Base-by-base conservation (phyloP, 2,113 vertebrate genomes). In the Patagioenas fasciata region DNA sequence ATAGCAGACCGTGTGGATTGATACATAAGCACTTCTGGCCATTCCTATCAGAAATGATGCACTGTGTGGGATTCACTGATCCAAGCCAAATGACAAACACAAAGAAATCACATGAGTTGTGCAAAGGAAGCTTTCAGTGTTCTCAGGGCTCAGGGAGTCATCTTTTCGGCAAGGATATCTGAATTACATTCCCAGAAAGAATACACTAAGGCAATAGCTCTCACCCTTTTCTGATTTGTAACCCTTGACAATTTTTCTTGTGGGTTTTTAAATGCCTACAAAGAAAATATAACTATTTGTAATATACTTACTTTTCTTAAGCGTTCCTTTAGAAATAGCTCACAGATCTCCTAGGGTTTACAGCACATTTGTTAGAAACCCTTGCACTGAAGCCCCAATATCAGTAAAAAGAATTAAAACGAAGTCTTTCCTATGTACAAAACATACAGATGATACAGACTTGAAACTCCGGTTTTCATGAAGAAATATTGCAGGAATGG, bases 1-100 rank as follows among this genome's bases (percentile, higher is more conserved):
- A 65, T 58, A 95, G 65, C 66, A 87, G 80, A 73, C 6, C 0
- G n/a, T 23, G 47, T 82, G 65, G 54, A 87, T 93, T 93, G 86
- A 77, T 89, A 84, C 38, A 85, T 93, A 94, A 95, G 70, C 80
- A 77, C 62, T 85, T 94, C 83, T 93, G 77, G 61, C 42, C 54
- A 44, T 93, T 95, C 73, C 88, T 80, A 81, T 93, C 86, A 91
- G 83, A 92, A 94, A 70, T 73, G 57, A 85, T 97, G 91, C 70
- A 66, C 86, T 89, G 84, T 92, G 95, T 82, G 86, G 66, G 62
- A 82, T 87, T 95, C 92, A 86, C 70, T 94, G 91, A 93, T 93
- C 73, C 95, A 95, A 95, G 89, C 73, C 92, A 94, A 94, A 91
- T 89, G 88, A 92, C 91, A 94, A 96, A 86, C 88, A 91, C 87